Evolutionary conservation across 1,140 invertebrate genomes (phyloP), one percentile per base, ranked within the genome.

Genomic region (Amyelois transitella): DNA sequence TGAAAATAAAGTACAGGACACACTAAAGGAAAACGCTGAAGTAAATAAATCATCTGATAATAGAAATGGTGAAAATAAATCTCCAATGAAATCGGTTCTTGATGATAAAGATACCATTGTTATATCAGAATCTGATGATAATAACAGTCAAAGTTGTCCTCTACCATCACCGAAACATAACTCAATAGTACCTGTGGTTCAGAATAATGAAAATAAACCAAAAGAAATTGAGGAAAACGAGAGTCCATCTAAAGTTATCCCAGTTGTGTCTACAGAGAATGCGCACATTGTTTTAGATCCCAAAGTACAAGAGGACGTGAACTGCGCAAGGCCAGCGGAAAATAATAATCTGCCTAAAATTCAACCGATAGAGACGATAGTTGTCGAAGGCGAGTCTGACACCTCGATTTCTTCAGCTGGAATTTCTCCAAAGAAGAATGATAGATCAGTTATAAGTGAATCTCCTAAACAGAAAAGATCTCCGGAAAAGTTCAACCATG

Each of bases 91-190:
- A 64, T 21, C 70, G 17, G 51, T 58, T 10, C 21, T 81, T 1
- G 86, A 89, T 53, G 86, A 89, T 55, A 88, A 88, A 69, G 88
- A 89, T 49, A 88, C 88, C 6, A 89, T 89, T 20, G 67, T 89
- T 14, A 89, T 89, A 71, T 89, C 88, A 1, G 88, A 89, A 69
- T 89, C 88, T 21, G 88, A 89, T 65, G 87, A 89, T 54, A 88
- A 87, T 53, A 88, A 88, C 18, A 86, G 83, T 44, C 85, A 88
- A 56, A 88, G 82, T 58, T 86, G 85, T 66, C 85, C 85, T 5
- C 51, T 88, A 18, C 85, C 85, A 21, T 88, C 85, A 1, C 85
- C 85, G 0, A 85, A 85, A 60, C 69, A 69, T 8, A 73, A 72
- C 43, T 54, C 68, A 38, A 54, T 77, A 19, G 60, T 60, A 4